Conservation (phyloP, 2,888 invertebrate genomes). For the Hirtodrosophila confusa region DNA sequence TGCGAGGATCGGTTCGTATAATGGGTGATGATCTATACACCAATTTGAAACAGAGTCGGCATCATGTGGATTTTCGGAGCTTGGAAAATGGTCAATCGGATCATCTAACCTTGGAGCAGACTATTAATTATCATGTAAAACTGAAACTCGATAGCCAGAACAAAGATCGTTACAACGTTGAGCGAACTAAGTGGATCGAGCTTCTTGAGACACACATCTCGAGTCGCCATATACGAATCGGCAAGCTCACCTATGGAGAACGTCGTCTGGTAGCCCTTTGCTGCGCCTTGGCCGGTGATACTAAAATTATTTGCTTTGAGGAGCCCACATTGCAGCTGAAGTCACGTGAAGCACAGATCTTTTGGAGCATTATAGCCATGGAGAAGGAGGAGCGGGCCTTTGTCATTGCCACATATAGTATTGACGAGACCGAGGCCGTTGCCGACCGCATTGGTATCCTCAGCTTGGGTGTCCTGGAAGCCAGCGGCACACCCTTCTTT, state of each 20-base stretch:
- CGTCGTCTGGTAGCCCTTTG: conserved; percentile 90
- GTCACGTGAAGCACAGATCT: conserved; percentile 89
- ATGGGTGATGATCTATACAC: conserved; percentile 85
- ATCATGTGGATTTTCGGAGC: conserved; percentile 90
- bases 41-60: conserved; percentile 85
- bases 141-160: conserved; percentile 85
- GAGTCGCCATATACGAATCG: conserved; percentile 85
- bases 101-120: conserved; percentile 91
- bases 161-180: conserved; percentile 85
- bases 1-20: conserved; percentile 61
- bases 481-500: conserved; percentile 91
- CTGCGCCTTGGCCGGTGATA: conserved; percentile 89
- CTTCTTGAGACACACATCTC: conserved; percentile 87
- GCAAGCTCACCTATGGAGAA: conserved; percentile 88
- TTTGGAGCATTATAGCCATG: conserved; percentile 91
- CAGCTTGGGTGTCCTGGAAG: conserved; percentile 90
- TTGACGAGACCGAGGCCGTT: conserved; percentile 94
- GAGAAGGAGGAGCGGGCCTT: conserved; percentile 90
- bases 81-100: conserved; percentile 92
- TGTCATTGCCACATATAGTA: conserved; percentile 92
- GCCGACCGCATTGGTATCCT: conserved; percentile 95
- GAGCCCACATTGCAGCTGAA: conserved; percentile 85
- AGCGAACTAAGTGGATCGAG: conserved; percentile 87
- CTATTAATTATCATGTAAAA: conserved; percentile 90
- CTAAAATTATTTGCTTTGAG: conserved; percentile 84